phyloP scores from a whole-genome alignment of 2,888 invertebrate species.

The Dynastes maya region DNA sequence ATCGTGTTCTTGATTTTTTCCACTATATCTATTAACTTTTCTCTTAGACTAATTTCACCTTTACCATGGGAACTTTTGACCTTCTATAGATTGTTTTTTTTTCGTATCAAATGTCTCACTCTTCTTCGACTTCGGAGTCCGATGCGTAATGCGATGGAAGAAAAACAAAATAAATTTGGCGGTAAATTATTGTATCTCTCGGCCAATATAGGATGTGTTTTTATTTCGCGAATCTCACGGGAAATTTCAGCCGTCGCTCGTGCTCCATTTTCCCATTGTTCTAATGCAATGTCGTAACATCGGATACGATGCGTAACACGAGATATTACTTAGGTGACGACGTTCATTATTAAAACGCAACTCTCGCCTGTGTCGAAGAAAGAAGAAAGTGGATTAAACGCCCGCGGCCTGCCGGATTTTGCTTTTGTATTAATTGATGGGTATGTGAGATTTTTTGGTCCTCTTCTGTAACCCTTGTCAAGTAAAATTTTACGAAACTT shows the following conservation, averaged over 20 bases:
- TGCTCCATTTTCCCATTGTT: conserved; percentile 43
- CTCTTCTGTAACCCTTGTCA: neutral
- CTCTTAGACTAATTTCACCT: neutral
- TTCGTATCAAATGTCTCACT: conserved; percentile 3
- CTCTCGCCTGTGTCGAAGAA: conserved; percentile 19
- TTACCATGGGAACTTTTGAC: neutral
- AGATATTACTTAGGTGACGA: conserved; percentile 47
- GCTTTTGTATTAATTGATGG: conserved; percentile 15
- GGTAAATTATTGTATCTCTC: conserved; percentile 40
- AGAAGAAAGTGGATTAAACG: conserved; percentile 28
- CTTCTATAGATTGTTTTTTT: conserved; percentile 5
- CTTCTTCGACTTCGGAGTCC: neutral
- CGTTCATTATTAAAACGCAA: conserved; percentile 46
- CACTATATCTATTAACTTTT: neutral
- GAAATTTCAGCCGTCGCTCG: conserved; percentile 47
- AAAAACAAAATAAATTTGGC: conserved; percentile 41
- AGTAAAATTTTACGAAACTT: too few relatives aligned
- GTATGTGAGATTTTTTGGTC: conserved; percentile 19
- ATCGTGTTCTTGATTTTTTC: neutral
- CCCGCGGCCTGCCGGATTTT: neutral
- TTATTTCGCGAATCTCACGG: conserved; percentile 47
- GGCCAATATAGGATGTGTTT: conserved; percentile 41
- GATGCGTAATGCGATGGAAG: conserved; percentile 14
- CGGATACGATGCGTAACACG: conserved; percentile 44
- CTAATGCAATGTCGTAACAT: conserved; percentile 44